These are phyloP conservation scores for Colletes collaris DNA, from an alignment of 2,888 invertebrate species.

Conservation along the genomic window DNA sequence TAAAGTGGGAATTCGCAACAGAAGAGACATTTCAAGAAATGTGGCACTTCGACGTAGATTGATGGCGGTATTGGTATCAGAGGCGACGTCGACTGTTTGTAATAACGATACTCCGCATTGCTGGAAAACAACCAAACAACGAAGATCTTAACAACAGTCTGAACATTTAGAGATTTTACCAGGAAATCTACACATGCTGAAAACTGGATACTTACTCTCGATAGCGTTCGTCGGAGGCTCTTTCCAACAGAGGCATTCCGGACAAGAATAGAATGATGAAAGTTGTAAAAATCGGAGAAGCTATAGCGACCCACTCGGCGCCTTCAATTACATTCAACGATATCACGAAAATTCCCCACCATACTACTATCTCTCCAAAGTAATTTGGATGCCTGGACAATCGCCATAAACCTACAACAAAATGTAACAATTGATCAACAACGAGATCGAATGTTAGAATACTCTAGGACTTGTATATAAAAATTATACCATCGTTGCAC, in stretches of 20 bases:
- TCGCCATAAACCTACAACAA: slow-evolving; percentile 89
- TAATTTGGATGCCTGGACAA: slow-evolving; percentile 96
- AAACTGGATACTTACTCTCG: slow-evolving; percentile 87
- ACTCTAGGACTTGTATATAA: background rate
- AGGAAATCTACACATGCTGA: too few species aligned
- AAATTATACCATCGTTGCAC: slow-evolving; percentile 92
- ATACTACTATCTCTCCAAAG: slow-evolving; percentile 96
- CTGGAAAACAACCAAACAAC: slow-evolving; percentile 82
- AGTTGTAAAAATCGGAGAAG: slow-evolving; percentile 94
- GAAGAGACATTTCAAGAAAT: slow-evolving; percentile 91
- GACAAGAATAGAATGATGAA: slow-evolving; percentile 94
- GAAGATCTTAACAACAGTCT: background rate
- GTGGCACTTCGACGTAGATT: slow-evolving; percentile 94
- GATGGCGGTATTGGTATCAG: slow-evolving; percentile 94
- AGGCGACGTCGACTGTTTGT: slow-evolving; percentile 94
- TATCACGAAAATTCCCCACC: slow-evolving; percentile 97
- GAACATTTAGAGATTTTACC: background rate
- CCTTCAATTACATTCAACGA: slow-evolving; percentile 93
- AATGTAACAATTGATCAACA: background rate
- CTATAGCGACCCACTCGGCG: slow-evolving; percentile 92
- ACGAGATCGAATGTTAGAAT: background rate
- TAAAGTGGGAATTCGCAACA: slow-evolving; percentile 96
- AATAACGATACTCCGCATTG: slow-evolving; percentile 93
- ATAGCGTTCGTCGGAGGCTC: slow-evolving; percentile 94
- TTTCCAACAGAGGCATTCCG: slow-evolving; percentile 94